phyloP scores from a whole-genome alignment of 2,888 invertebrate species.

The Sinotaia quadrata region DNA sequence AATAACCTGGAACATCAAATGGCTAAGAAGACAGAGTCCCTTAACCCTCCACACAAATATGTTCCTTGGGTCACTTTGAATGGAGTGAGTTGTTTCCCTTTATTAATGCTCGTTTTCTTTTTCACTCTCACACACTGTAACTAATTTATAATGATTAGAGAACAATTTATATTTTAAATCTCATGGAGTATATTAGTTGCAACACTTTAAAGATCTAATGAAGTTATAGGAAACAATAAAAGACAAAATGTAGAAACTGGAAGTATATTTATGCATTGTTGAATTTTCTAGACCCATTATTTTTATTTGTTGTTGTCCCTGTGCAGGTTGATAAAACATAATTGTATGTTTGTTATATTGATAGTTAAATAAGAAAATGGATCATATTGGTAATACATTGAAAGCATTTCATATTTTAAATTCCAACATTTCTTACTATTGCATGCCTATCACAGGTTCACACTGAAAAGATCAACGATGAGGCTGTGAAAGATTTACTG shows the following conservation, averaged over 20 bases:
- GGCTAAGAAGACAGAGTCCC: slow-evolving; percentile 63
- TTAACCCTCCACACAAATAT: slow-evolving; percentile 64
- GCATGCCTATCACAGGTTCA: slow-evolving; percentile 51
- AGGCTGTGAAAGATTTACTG: slow-evolving; percentile 53
- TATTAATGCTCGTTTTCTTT: no score
- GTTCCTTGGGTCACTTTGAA: slow-evolving; percentile 71
- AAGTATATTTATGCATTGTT: background rate
- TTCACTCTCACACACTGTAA: no score
- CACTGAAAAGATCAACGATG: slow-evolving; percentile 58
- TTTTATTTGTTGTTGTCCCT: background rate
- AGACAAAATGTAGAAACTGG: no score
- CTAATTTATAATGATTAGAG: no score
- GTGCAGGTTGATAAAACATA: background rate
- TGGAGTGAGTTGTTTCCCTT: no score
- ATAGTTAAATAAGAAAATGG: no score
- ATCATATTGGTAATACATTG: no score
- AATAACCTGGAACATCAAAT: slow-evolving; percentile 67
- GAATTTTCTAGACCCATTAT: background rate
- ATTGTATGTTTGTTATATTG: background rate
- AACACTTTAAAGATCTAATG: no score
- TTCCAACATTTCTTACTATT: background rate
- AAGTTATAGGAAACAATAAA: no score
- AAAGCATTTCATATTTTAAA: background rate
- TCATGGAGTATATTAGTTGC: no score
- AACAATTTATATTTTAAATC: no score